Base-by-base conservation (phyloP, 1,140 invertebrate species). In the Listronotus bonariensis region DNA sequence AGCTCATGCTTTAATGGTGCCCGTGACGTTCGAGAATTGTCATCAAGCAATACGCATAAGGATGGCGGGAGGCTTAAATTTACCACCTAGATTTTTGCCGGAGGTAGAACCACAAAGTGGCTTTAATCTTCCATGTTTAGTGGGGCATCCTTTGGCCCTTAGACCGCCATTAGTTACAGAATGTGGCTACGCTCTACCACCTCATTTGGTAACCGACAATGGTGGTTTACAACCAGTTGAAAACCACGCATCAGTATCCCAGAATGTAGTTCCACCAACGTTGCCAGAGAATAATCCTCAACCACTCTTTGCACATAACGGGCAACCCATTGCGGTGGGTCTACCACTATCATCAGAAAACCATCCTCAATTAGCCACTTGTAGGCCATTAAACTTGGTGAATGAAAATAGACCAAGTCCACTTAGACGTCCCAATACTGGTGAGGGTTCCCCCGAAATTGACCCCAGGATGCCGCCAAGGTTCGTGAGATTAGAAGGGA, bases 401-500 rank as follows among this genome's bases (percentile, higher is more conserved):
- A 43, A 53, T 62, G 20, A 42, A 53, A 62, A 34, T 15, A n/a
- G 10, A 20, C 34, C 15, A 12, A 18, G 20, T 11, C 12, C 42
- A 9, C 14, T 36, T 6, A 51, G 46, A 15, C 38, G 26, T 26
- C 34, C 31, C 34, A 6, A 15, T 32, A 51, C 1, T 53, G 26
- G 6, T 12, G 57, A 51, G 26, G 57, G 26, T 26, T 15, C n/a
- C 7, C 6, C 17, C 1, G 55, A 45, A 48, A 42, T 51, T 36
- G 57, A 60, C 14, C 46, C 57, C 9, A 49, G 57, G 38, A 40
- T 60, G 40, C 41, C 10, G 18, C 49, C 57, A 9, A 15, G 57
- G n/a, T 41, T 60, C 11, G 46, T 60, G n/a, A 36, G 57, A 49
- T 41, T 60, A 43, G 57, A 60, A 5, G 42, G 42, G 45, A 26